Base-by-base conservation (phyloP, 2,888 invertebrate species). In the Pandemis corylana region DNA sequence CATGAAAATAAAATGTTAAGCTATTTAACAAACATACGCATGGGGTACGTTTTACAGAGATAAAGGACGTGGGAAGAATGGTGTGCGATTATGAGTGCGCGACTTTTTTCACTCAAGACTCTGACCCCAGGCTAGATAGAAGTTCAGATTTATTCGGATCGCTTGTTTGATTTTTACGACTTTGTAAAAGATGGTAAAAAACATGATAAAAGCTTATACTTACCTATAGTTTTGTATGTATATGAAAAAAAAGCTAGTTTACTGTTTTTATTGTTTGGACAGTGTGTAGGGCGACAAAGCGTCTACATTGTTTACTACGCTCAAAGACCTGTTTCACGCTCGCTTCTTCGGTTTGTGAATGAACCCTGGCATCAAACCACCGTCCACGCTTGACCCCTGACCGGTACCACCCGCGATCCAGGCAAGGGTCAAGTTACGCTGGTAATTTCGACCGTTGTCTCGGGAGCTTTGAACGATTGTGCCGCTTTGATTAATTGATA, bases 261-360 rank as follows among this genome's bases (percentile, higher is more conserved):
- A 49, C 59, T 69, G 65, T n/a, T 53, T 44, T 49, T 28, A 10
- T 10, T 49, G 36, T 62, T 10, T 36, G 2, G 2, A 63, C 75
- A 67, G 75, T 66, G 69, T 15, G 2, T n/a, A n/a, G 49, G 65
- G 61, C 71, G 75, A 75, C 75, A 70, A 67, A 75, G 66, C 71
- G 62, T 75, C 75, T 71, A 71, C 75, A 71, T 71, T 75, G 75
- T 75, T 75, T 75, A 70, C 70, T 66, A 49, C 59, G 67, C 56
- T 49, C 71, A 53, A 49, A 75, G 71, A 75, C 62, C 71, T 71
- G 75, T 46, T 75, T 71, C 71, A 71, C 66, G 75, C 71, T 75
- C 53, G 70, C 67, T 71, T 71, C 75, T 71, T 75, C 74, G 66
- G 74, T 70, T 66, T 66, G 41, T 67, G 71, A 75, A 71, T 56